Evolutionary conservation across 2,797 vertebrate genomes (phyloP), one percentile per base, ranked within the genome.

Genomic region (Rhadinocentrus ornatus): DNA sequence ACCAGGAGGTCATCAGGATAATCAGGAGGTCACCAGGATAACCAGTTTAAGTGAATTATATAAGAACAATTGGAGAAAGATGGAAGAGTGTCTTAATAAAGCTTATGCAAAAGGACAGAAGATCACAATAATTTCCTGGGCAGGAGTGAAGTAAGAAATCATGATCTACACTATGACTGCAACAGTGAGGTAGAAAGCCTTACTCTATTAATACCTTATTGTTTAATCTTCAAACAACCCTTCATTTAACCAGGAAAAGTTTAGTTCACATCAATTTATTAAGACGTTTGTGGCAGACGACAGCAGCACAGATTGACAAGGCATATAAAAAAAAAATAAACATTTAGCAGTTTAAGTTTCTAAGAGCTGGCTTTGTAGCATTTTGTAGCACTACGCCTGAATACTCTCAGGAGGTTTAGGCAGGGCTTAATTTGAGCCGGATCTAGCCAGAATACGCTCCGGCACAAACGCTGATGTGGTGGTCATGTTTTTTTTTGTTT

Each of bases 1-100:
- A 78, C 52, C 8, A 61, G 31, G 50, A 73, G 58, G 62, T 72
- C 64, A 82, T 80, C 46, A 10, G 26, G 52, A 80, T 88, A 50
- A 83, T 37, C 18, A 61, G 31, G 50, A 73, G 58, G 62, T 72
- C 64, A 82, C 80, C 46, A 10, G 26, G 52, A 26, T 10, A n/a
- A 70, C 18, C 61, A 55, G 60, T 82, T 65, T 50, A 52, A 71
- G 62, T 44, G 61, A 2, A 56, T 86, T 83, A 85, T 7, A 63
- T 32, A 85, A 75, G 32, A 68, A 32, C 26, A 57, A 69, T 34
- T 50, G 66, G 16, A 63, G 46, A 78, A 68, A 57, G 34, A 62
- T 26, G 50, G 46, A 75, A 34, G 75, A 72, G 22, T 12, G 37
- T 73, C 73, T 78, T 66, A 37, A 79, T 80, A 46, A 69, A 31